A percentile compares a stretch with the other conserved stretches of the same genome.
Evolutionary conservation across 2,113 vertebrate species (phyloP).

Genomic region (Psophia crepitans): DNA sequence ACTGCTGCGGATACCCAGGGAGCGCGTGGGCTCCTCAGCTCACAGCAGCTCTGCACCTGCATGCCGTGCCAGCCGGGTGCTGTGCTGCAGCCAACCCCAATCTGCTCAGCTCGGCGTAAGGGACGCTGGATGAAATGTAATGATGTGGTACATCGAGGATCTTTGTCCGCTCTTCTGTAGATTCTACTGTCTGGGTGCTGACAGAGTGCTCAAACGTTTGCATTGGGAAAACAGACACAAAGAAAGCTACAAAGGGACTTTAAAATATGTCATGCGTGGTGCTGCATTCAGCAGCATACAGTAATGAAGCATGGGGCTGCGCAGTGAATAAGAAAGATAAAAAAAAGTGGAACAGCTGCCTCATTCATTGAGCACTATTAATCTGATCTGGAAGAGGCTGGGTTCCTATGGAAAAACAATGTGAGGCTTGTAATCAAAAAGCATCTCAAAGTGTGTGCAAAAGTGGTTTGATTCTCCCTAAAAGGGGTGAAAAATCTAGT

Average conservation of each 20-base stretch:
- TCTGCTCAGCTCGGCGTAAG: neutral
- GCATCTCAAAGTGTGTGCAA: neutral
- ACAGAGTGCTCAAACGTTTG: neutral
- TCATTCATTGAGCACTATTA: neutral
- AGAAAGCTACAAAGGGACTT: neutral
- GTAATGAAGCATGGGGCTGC: neutral
- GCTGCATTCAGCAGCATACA: neutral
- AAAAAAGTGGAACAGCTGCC: neutral
- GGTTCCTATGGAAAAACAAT: neutral
- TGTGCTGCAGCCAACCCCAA: neutral
- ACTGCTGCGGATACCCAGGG: neutral
- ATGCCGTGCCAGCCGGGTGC: fast-evolving
- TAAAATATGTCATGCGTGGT: neutral
- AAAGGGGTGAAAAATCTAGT: neutral
- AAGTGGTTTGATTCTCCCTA: neutral
- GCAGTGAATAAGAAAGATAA: neutral
- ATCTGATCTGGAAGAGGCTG: neutral
- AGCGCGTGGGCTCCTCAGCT: neutral
- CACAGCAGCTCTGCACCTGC: too few relatives aligned
- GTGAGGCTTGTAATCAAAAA: neutral
- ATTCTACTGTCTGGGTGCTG: neutral
- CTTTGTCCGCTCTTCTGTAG: fast-evolving
- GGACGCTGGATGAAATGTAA: fast-evolving
- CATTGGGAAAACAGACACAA: neutral
- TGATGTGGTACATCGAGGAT: neutral